phyloP scores from a whole-genome alignment of 2,113 vertebrate genomes.

The Hippocampus guttulatus region DNA sequence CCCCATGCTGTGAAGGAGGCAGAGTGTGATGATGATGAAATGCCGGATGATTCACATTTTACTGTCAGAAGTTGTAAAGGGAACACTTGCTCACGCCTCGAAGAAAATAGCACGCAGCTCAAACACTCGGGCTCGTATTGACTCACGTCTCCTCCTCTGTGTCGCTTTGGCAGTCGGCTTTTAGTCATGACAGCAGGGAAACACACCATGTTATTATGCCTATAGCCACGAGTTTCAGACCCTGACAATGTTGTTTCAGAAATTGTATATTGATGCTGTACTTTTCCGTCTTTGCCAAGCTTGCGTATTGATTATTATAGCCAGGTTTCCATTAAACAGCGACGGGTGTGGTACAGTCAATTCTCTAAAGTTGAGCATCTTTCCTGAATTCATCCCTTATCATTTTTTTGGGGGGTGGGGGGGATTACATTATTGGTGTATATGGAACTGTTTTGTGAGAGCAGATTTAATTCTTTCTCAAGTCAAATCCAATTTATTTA shows the following conservation, averaged over 20 bases:
- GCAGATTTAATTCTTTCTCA: no score
- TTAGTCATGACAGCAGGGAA: constrained; percentile 19
- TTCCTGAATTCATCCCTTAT: no score
- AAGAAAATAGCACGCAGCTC: constrained; percentile 34
- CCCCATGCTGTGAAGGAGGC: constrained; percentile 42
- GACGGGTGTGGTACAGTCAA: no score
- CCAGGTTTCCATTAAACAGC: background rate
- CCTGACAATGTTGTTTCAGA: background rate
- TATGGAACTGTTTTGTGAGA: no score
- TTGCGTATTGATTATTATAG: background rate
- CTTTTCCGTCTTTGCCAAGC: background rate
- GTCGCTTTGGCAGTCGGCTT: constrained; percentile 22
- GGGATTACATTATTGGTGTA: no score
- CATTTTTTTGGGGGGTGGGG: no score
- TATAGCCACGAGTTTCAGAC: background rate
- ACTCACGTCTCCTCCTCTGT: constrained; percentile 36
- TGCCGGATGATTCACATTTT: constrained; percentile 64
- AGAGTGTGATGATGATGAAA: constrained; percentile 57
- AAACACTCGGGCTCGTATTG: constrained; percentile 18
- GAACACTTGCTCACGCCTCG: constrained; percentile 36
- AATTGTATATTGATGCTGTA: background rate
- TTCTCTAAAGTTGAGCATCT: no score
- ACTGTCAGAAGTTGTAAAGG: constrained; percentile 61
- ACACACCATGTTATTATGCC: background rate
- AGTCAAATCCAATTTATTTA: no score